Percentiles rank a stretch among this genome's conserved stretches.
These are phyloP conservation scores for Rhyacophila evoluta DNA, from an alignment of 2,888 invertebrate species.

Conservation along the genomic window DNA sequence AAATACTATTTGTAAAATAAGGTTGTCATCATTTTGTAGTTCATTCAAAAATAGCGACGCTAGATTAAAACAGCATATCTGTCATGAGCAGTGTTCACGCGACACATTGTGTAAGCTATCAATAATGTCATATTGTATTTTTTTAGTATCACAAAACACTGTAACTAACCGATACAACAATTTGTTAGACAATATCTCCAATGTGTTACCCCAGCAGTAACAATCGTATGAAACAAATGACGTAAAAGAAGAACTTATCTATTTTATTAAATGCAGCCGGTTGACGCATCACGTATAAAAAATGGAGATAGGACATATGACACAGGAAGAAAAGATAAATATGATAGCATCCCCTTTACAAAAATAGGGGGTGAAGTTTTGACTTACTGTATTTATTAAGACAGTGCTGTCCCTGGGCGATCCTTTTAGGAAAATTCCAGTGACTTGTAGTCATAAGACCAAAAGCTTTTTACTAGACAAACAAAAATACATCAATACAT, in stretches of 20 bases:
- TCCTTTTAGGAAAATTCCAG: slow-evolving; percentile 1
- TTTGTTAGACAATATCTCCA: not conserved
- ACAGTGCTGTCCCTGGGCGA: slow-evolving; percentile 12
- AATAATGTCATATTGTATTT: not conserved
- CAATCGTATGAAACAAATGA: slow-evolving; percentile 18
- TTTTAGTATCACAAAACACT: not conserved
- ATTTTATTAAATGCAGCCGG: slow-evolving; percentile 9
- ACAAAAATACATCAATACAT: not conserved
- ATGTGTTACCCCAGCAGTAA: slow-evolving; percentile 12
- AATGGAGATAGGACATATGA: slow-evolving; percentile 14
- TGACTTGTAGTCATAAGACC: not conserved
- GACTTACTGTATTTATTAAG: slow-evolving; percentile 19
- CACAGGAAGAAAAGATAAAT: slow-evolving; percentile 17
- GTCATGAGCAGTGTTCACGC: not conserved
- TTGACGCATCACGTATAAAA: slow-evolving; percentile 20
- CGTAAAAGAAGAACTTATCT: slow-evolving; percentile 14
- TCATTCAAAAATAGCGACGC: too few species aligned
- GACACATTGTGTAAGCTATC: not conserved
- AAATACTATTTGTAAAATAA: too few species aligned
- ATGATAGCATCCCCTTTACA: not conserved
- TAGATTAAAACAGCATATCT: not conserved
- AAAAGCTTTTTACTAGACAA: slow-evolving; percentile 5
- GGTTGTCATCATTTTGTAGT: too few species aligned
- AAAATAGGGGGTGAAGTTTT: not conserved
- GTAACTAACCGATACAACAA: not conserved